phyloP scores from a whole-genome alignment of 2,113 vertebrate species.

The Machaerirhynchus nigripectus region DNA sequence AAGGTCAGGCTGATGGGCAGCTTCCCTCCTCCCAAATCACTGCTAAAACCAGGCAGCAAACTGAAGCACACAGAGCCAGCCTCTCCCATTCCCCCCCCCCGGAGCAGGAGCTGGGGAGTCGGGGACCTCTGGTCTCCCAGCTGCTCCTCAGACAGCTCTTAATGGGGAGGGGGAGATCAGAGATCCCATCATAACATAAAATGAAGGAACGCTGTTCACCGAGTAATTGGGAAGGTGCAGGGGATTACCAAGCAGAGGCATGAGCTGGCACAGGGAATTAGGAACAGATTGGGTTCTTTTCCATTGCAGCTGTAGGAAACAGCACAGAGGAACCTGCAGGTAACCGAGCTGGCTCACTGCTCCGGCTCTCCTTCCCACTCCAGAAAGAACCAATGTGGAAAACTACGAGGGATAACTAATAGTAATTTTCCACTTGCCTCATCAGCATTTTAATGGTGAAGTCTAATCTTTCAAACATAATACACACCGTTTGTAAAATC shows the following conservation, averaged over 20 bases:
- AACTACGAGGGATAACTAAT: neutral
- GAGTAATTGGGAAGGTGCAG: neutral
- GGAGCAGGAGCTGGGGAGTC: neutral
- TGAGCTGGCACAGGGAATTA: neutral
- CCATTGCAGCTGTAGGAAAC: accelerated
- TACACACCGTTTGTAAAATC: neutral
- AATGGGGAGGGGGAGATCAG: accelerated
- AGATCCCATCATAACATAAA: neutral
- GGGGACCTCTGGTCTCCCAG: accelerated
- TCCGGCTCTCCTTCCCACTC: neutral
- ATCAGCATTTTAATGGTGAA: neutral
- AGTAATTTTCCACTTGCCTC: neutral
- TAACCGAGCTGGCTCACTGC: neutral
- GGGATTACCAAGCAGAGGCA: neutral
- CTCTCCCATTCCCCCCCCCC: neutral
- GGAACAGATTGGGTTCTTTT: neutral
- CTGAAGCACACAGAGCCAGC: neutral
- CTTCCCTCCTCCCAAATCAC: neutral
- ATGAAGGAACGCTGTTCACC: accelerated
- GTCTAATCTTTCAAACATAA: neutral
- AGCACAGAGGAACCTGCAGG: neutral
- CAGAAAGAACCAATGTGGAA: neutral
- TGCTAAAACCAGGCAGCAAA: neutral
- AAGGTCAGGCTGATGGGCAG: neutral
- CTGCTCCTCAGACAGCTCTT: neutral